phyloP scores from a whole-genome alignment of 2,888 invertebrate species.

The Deilephila elpenor region DNA sequence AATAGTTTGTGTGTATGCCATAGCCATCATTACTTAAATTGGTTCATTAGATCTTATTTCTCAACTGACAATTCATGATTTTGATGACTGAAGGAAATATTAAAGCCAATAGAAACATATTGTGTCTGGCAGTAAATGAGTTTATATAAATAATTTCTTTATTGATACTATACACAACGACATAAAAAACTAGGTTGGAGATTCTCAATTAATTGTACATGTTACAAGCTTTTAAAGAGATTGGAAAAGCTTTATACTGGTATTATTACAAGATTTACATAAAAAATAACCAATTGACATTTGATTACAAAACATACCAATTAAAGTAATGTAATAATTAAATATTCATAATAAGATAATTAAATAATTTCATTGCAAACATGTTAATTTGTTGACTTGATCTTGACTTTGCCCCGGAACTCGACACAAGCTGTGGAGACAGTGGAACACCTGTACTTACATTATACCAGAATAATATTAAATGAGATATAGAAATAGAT shows the following conservation, averaged over 20 bases:
- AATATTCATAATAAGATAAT: constrained; percentile 7
- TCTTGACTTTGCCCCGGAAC: background rate
- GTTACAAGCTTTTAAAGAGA: too few species aligned
- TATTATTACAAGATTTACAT: background rate
- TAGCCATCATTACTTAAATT: too few species aligned
- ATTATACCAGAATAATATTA: background rate
- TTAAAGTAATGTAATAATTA: background rate
- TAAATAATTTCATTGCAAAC: constrained; percentile 34
- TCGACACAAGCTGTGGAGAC: background rate
- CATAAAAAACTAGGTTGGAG: too few species aligned
- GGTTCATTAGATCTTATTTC: too few species aligned
- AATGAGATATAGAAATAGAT: background rate
- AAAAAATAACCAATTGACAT: background rate
- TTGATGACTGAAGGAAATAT: constrained; percentile 28
- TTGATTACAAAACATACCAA: constrained; percentile 31
- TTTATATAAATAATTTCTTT: too few species aligned
- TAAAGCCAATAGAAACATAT: too few species aligned
- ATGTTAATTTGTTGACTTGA: constrained; percentile 28
- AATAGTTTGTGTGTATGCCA: background rate
- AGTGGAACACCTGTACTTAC: background rate
- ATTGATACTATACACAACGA: too few species aligned
- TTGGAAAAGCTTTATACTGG: too few species aligned
- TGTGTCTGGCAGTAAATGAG: too few species aligned
- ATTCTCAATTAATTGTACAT: too few species aligned
- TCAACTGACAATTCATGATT: too few species aligned